Percentiles rank a stretch among this genome's conserved stretches.
These are phyloP conservation scores for Alligator sinensis DNA, from an alignment of 2,113 vertebrate genomes.

Conservation along the genomic window DNA sequence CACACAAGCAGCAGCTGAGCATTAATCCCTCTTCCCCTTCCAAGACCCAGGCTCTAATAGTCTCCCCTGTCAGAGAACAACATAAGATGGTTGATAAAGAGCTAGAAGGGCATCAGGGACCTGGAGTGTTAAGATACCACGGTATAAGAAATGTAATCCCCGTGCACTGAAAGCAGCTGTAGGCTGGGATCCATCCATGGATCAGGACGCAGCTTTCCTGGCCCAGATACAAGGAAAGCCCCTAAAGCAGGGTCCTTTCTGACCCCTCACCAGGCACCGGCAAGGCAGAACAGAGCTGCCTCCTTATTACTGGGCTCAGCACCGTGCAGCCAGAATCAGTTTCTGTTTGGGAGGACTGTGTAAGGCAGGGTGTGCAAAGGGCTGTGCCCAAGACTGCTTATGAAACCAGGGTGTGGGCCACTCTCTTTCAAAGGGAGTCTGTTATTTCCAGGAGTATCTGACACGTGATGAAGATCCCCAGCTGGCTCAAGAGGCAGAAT, in stretches of 20 bases:
- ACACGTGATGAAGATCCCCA: conserved; percentile 38
- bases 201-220: too few species aligned
- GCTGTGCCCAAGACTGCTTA: conserved; percentile 56
- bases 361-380: conserved; percentile 15
- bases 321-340: background rate
- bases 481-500: background rate
- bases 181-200: background rate
- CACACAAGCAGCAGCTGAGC: too few species aligned
- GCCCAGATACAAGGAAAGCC: background rate
- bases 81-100: too few species aligned
- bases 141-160: background rate
- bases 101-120: too few species aligned
- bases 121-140: too few species aligned
- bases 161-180: background rate
- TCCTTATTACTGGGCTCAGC: rapidly evolving
- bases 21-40: too few species aligned
- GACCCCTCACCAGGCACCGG: too few species aligned
- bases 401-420: conserved; percentile 6
- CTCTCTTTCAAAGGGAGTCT: conserved; percentile 31
- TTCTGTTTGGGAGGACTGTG: conserved; percentile 67
- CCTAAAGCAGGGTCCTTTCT: rapidly evolving
- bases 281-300: too few species aligned
- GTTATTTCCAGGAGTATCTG: background rate
- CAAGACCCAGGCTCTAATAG: too few species aligned
- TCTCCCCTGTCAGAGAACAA: too few species aligned